These are phyloP conservation scores for Plebejus argus DNA, from an alignment of 2,888 invertebrate genomes.

Conservation along the genomic window DNA sequence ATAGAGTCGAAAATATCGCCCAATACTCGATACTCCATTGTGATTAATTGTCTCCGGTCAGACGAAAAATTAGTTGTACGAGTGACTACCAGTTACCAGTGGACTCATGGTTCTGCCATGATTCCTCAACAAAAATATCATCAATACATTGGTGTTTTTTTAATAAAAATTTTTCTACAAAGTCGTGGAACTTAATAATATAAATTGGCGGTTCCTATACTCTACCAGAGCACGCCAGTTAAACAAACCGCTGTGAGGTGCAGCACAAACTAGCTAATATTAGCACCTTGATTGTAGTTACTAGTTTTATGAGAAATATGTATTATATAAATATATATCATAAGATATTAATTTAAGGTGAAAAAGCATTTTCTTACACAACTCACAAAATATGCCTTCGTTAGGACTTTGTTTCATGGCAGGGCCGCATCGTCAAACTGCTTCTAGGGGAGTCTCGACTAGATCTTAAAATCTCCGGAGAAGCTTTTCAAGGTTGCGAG, in stretches of 20 bases:
- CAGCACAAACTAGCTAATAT: background rate
- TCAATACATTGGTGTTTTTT: too few relatives aligned
- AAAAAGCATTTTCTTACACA: background rate
- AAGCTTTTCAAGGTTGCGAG: background rate
- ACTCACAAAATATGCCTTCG: background rate
- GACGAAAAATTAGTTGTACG: background rate
- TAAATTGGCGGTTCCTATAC: too few relatives aligned
- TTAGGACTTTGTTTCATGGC: background rate
- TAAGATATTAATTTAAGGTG: too few relatives aligned
- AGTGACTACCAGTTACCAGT: background rate
- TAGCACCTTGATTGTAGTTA: background rate
- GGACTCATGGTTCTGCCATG: background rate
- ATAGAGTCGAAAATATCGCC: background rate
- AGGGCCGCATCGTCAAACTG: background rate
- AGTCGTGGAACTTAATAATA: too few relatives aligned
- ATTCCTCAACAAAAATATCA: background rate
- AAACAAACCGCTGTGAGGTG: too few relatives aligned
- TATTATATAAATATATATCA: too few relatives aligned
- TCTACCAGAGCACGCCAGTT: too few relatives aligned
- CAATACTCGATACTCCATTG: background rate
- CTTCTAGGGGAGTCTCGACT: background rate
- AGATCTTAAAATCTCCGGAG: background rate
- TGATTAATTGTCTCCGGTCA: background rate
- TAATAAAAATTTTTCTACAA: too few relatives aligned
- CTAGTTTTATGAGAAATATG: too few relatives aligned